phyloP scores from a whole-genome alignment of 1,140 invertebrate genomes.

The Ceratitis capitata region DNA sequence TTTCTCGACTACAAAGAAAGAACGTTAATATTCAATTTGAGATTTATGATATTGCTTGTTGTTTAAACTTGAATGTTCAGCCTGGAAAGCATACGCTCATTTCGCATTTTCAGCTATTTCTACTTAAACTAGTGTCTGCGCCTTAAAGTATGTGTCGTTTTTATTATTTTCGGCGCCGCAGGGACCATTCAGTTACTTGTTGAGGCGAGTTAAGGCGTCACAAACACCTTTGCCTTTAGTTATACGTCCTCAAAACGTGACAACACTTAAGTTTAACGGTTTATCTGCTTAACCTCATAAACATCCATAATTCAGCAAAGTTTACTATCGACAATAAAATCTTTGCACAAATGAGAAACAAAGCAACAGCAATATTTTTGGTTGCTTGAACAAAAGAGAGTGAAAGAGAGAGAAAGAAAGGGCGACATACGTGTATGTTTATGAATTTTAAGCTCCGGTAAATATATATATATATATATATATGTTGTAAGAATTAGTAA shows the following conservation, averaged over 20 bases:
- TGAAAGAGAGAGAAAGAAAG: too few relatives aligned
- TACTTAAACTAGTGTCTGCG: neutral
- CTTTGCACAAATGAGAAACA: neutral
- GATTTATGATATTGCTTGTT: too few relatives aligned
- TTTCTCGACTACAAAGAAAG: too few relatives aligned
- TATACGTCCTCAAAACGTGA: neutral
- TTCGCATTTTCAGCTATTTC: neutral
- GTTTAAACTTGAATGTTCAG: too few relatives aligned
- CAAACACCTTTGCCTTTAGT: neutral
- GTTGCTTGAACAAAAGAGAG: neutral
- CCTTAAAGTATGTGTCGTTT: neutral
- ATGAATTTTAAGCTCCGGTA: too few relatives aligned
- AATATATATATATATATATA: too few relatives aligned
- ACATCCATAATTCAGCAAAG: neutral
- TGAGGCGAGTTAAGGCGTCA: neutral
- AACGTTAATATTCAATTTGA: too few relatives aligned
- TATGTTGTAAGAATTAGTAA: too few relatives aligned
- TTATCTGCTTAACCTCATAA: neutral
- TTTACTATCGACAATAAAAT: neutral
- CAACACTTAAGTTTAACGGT: neutral
- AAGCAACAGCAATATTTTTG: neutral
- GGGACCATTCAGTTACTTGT: neutral
- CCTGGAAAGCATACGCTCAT: too few relatives aligned
- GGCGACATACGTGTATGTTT: too few relatives aligned
- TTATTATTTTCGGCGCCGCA: neutral